phyloP scores from a whole-genome alignment of 2,888 invertebrate genomes.

The Aleiodes alternator region DNA sequence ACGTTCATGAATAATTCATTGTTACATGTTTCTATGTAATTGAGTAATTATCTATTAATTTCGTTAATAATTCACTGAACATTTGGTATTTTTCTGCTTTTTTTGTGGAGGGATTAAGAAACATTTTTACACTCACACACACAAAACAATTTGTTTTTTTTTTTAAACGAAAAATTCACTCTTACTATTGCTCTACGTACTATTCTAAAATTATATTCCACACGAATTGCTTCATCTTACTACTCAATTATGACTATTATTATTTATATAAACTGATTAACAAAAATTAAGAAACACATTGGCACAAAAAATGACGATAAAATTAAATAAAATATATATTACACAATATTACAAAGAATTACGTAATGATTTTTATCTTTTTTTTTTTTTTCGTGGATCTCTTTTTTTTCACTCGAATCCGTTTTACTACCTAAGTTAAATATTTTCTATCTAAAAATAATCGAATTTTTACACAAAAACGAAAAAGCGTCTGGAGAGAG shows the following conservation, averaged over 20 bases:
- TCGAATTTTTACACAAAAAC: constrained; percentile 6
- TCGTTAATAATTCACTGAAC: constrained; percentile 46
- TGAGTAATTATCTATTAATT: not conserved
- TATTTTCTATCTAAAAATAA: constrained; percentile 4
- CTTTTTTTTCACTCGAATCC: constrained; percentile 40
- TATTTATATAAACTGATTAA: constrained; percentile 10
- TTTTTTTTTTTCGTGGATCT: constrained; percentile 34
- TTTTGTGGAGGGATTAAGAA: constrained; percentile 21
- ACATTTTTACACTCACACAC: constrained; percentile 48
- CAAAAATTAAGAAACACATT: constrained; percentile 42
- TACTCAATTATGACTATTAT: constrained; percentile 9
- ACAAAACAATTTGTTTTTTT: constrained; percentile 37
- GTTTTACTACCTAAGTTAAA: constrained; percentile 29
- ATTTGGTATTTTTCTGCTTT: constrained; percentile 45
- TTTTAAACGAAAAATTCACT: constrained; percentile 36
- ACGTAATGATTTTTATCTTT: constrained; percentile 36
- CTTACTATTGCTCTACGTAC: constrained; percentile 29
- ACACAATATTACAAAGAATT: constrained; percentile 36
- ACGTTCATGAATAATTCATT: constrained; percentile 39
- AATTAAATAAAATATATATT: constrained; percentile 24
- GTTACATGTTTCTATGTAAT: constrained; percentile 10
- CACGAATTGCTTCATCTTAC: constrained; percentile 8
- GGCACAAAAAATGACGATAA: constrained; percentile 44
- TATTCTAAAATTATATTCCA: constrained; percentile 13
- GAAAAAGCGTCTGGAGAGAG: too few relatives aligned